Evolutionary conservation across 2,113 vertebrate species (phyloP).

Genomic region (Phyllostomus discolor): DNA sequence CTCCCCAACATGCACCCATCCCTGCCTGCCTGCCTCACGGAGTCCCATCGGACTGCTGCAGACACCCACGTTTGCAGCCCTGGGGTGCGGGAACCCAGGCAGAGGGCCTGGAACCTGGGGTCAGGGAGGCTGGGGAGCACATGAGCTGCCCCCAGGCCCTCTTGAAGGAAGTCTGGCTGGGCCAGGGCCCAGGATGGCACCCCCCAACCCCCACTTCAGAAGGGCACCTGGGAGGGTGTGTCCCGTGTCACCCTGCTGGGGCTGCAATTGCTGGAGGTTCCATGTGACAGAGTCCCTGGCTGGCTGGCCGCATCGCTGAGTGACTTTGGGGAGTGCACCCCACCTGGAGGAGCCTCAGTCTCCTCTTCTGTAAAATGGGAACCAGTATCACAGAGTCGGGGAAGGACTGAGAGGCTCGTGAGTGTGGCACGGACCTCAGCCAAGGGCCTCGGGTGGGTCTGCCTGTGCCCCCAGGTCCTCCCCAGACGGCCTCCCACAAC

Average conservation of each 20-base stretch:
- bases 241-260: background rate
- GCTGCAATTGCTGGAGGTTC: background rate
- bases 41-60: background rate
- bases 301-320: background rate
- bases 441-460: background rate
- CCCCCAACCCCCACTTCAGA: background rate
- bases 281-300: rapidly evolving
- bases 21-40: background rate
- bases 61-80: background rate
- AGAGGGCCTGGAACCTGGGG: background rate
- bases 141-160: background rate
- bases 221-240: background rate
- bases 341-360: background rate
- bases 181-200: background rate
- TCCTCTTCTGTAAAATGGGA: background rate
- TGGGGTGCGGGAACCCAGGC: background rate
- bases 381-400: rapidly evolving
- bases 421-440: rapidly evolving
- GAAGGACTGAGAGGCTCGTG: background rate
- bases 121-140: background rate
- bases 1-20: rapidly evolving
- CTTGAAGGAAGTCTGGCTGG: background rate
- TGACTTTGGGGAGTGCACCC: background rate
- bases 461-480: background rate
- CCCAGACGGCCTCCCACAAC: background rate